phyloP scores from a whole-genome alignment of 2,113 vertebrate genomes.

The Clinocottus analis region DNA sequence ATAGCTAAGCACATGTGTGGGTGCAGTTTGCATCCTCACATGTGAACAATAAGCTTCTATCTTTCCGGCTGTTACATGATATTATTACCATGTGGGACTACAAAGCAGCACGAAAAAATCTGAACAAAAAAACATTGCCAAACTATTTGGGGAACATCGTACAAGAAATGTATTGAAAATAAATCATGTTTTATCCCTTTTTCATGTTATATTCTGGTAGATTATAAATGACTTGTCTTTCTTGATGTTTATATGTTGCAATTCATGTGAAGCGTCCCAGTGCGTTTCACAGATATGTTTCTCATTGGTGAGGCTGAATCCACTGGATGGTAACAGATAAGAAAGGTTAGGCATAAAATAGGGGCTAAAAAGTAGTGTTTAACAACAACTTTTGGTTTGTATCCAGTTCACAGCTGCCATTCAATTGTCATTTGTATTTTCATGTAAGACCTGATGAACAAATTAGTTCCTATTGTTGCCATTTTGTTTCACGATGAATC shows the following conservation, averaged over 20 bases:
- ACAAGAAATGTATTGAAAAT: no score
- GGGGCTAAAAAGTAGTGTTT: conserved; percentile 1
- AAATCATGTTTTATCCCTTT: no score
- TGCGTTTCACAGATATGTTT: conserved; percentile 1
- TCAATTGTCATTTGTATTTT: no score
- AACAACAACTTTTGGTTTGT: neutral
- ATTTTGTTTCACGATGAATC: neutral
- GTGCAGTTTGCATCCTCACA: neutral
- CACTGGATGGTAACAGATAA: neutral
- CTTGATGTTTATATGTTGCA: neutral
- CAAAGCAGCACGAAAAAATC: neutral
- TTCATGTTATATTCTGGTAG: neutral
- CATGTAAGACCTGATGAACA: neutral
- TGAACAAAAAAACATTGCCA: neutral
- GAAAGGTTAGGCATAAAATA: conserved; percentile 8
- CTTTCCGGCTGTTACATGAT: neutral
- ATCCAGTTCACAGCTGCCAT: conserved; percentile 7
- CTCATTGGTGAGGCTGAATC: conserved; percentile 6
- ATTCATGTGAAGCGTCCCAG: neutral
- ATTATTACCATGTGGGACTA: neutral
- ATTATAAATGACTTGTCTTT: neutral
- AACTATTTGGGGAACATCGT: no score
- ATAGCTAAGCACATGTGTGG: neutral
- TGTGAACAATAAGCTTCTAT: neutral
- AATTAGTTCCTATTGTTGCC: neutral